Base-by-base conservation (phyloP, 1,140 invertebrate genomes). In the Cyrtorhinus lividipennis region DNA sequence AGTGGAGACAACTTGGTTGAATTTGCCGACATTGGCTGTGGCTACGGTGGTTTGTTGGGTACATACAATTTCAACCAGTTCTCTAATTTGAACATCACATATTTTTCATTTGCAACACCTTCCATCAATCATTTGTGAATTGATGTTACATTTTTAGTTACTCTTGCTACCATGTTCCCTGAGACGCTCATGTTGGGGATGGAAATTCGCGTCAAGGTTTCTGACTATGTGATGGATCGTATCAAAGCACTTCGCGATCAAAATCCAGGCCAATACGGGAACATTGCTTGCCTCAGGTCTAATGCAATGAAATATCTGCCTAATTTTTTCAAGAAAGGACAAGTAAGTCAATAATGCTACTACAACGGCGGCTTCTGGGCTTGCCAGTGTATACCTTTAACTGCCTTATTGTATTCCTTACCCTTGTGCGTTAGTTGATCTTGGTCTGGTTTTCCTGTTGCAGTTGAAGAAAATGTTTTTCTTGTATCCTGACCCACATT, bases 251-350 rank as follows among this genome's bases (percentile, higher is more conserved):
- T 99, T 44, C 78, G 96, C 57, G 75, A 75, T 1, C 81, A 91
- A 67, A 72, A 90, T 75, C 78, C 83, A 12, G 85, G 83, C 15
- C 71, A 85, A 62, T 99, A 94, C 76, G 79, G 88, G 69, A 99
- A 99, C 76, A 88, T 99, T 71, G 92, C 94, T 38, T 97, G 95
- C 70, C 77, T 99, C 22, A 80, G 96, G 67, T 89, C 89, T 30
- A 99, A 99, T 81, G 95, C 95, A 1, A 99, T 99, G 95, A 99
- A 99, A 78, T 91, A 90, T 79, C 80, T 99, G 65, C 94, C 95
- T 30, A 98, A 98, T 74, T 99, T 88, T 76, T 99, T 99, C 72
- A 71, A 78, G 38, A 98, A 98, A 80, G 91, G 85, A 65, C 92
- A 94, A 79, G 89, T 92, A 76, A 72, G 69, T 38, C n/a, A 67